These are phyloP conservation scores for Zaprionus taronus DNA, from an alignment of 1,140 invertebrate species.

Conservation along the genomic window DNA sequence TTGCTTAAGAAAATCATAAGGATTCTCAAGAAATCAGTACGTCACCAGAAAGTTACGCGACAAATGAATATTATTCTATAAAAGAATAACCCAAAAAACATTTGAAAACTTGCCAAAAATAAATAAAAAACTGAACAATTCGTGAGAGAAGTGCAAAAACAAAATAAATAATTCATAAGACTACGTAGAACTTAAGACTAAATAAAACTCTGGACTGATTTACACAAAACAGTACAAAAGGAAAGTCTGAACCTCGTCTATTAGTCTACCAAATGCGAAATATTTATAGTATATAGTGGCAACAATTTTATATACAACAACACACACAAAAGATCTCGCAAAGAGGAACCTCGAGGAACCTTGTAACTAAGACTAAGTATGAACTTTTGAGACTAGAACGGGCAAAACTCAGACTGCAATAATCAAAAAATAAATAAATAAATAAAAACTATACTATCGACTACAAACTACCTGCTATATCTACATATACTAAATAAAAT, in stretches of 20 bases:
- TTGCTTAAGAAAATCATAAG: constrained; percentile 75
- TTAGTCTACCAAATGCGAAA: constrained; percentile 10
- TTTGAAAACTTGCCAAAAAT: constrained; percentile 16
- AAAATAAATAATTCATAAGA: background rate
- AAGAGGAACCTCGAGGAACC: constrained; percentile 19
- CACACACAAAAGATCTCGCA: constrained; percentile 46
- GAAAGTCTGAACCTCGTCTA: constrained; percentile 57
- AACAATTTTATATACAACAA: constrained; percentile 5
- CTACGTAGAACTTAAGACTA: constrained; percentile 50
- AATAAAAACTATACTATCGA: background rate
- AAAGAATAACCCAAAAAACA: constrained; percentile 6
- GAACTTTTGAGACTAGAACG: constrained; percentile 7
- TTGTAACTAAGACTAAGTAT: constrained; percentile 6
- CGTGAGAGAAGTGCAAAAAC: background rate
- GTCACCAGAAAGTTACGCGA: constrained; percentile 69
- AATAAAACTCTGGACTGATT: constrained; percentile 57
- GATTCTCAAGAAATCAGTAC: constrained; percentile 72
- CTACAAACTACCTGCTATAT: background rate
- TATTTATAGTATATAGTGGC: background rate
- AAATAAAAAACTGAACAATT: constrained; percentile 8
- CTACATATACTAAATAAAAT: too few species aligned
- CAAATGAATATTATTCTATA: constrained; percentile 73
- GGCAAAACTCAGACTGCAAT: constrained; percentile 19
- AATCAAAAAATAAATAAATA: constrained; percentile 20
- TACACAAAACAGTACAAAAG: constrained; percentile 39